Base-by-base conservation (phyloP, 30 jellyfish, hydroid and myxozoan species). In the Chrysaora quinquecirrha region DNA sequence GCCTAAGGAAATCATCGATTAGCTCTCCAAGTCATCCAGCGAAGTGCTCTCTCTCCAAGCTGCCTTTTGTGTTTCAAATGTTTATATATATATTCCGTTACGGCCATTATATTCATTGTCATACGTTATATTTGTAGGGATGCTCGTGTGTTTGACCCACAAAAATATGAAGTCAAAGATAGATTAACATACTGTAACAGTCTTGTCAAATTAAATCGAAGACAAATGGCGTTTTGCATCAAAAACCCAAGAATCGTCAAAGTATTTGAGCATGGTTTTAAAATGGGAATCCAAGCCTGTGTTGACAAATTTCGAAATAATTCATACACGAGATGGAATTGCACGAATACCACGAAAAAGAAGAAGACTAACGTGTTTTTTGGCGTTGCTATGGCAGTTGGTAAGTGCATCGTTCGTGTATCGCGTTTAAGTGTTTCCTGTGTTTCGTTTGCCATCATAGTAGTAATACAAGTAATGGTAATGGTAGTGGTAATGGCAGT, bases 311-410 rank as follows among this genome's bases (percentile, higher is more conserved):
- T 84, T 35, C 34, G 46, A 25, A 84, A 84, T 71, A 75, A 64
- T 54, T 84, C 95, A 14, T 38, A 34, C 56, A 84, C 95, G 63
- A 60, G 95, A 62, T 84, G 95, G 95, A 84, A 84, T 34, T 84
- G 95, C 48, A 84, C 95, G 64, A 84, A 75, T 46, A 73, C 63
- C 1, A 89, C 95, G 6, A 64, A 65, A 60, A n/a, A 27, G 3
- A 75, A 78, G 48, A 60, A 48, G 30, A 73, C 89, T 71, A 84
- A 84, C 47, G 78, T 75, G 7, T 30, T 84, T 12, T 84, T 84
- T 22, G 88, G 88, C 3, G 60, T 84, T 21, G 84, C 95, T 14
- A 52, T 84, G 70, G 88, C 87, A 7, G 83, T 67, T 0, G 95
- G 95, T 84, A 63, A 25, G 95, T 23, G 34, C 16, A 7, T 19